phyloP scores from a whole-genome alignment of 2,888 invertebrate species.

The Ectemnius lituratus region DNA sequence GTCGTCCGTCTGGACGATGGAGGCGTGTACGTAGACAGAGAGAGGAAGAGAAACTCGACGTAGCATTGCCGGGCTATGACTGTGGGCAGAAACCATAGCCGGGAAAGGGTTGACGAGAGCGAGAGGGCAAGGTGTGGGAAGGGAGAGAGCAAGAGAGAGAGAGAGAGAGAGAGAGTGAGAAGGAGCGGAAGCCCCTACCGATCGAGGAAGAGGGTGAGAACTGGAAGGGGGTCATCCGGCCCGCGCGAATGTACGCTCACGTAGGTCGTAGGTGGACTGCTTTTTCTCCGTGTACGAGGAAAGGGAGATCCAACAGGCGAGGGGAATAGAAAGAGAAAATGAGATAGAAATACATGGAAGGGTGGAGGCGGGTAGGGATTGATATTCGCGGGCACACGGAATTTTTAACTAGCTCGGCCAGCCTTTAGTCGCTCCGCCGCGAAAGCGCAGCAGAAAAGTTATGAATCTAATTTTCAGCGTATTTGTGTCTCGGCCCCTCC shows the following conservation, averaged over 20 bases:
- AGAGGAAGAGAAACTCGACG: slow-evolving; percentile 20
- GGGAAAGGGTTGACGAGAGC: slow-evolving; percentile 42
- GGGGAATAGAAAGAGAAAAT: too few species aligned
- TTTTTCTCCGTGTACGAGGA: slow-evolving; percentile 31
- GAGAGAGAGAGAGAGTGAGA: slow-evolving; percentile 12
- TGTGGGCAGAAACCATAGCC: slow-evolving; percentile 38
- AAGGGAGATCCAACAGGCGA: slow-evolving; percentile 9
- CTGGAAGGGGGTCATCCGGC: slow-evolving; percentile 16
- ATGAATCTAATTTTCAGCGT: slow-evolving; percentile 77
- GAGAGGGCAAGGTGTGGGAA: slow-evolving; percentile 22
- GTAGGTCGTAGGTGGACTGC: slow-evolving; percentile 42
- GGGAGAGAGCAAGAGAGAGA: slow-evolving; percentile 8
- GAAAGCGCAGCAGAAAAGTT: slow-evolving; percentile 75
- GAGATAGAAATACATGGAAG: slow-evolving; percentile 14
- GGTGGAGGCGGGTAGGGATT: slow-evolving; percentile 59
- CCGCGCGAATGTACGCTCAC: slow-evolving; percentile 13
- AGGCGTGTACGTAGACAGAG: slow-evolving; percentile 57
- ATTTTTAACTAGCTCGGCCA: slow-evolving; percentile 74
- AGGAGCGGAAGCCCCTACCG: background rate
- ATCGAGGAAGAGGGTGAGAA: slow-evolving; percentile 6
- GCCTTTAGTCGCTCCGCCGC: slow-evolving; percentile 67
- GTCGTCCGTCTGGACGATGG: slow-evolving; percentile 68
- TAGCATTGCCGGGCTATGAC: slow-evolving; percentile 42
- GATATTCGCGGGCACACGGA: slow-evolving; percentile 75
- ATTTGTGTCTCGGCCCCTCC: slow-evolving; percentile 67